Evolutionary conservation across 2,888 invertebrate genomes (phyloP).

Genomic region (Taphrorychus bicolor): DNA sequence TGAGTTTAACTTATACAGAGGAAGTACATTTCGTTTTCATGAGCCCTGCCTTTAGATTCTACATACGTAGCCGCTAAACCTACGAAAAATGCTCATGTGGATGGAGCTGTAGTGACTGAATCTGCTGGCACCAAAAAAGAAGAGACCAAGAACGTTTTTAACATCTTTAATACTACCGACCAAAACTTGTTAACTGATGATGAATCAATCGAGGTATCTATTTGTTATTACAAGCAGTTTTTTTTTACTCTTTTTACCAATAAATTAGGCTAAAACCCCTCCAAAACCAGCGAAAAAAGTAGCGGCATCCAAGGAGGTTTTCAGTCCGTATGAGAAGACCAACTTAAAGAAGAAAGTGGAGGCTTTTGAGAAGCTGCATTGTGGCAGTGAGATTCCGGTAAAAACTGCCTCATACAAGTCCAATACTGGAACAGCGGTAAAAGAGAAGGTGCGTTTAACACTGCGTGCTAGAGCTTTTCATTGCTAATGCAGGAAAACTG

Average conservation of each 20-base stretch:
- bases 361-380: constrained; percentile 64
- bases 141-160: background rate
- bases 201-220: constrained; percentile 44
- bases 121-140: background rate
- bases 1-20: too few species aligned
- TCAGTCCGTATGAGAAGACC: constrained; percentile 67
- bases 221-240: too few species aligned
- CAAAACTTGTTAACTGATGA: constrained; percentile 47
- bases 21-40: too few species aligned
- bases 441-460: constrained; percentile 27
- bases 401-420: background rate
- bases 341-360: constrained; percentile 68
- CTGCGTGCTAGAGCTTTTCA: too few species aligned
- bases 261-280: constrained; percentile 31
- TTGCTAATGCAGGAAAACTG: too few species aligned
- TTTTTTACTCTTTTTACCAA: background rate
- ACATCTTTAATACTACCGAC: constrained; percentile 32
- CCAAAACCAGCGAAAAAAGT: constrained; percentile 29
- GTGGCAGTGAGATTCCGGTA: constrained; percentile 42
- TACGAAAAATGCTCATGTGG: background rate
- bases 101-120: background rate
- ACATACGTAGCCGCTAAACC: constrained; percentile 8
- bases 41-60: background rate
- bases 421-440: constrained; percentile 7
- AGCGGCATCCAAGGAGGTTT: constrained; percentile 50